These are phyloP conservation scores for Alloplasta piceator DNA, from an alignment of 2,888 invertebrate species.

Conservation along the genomic window DNA sequence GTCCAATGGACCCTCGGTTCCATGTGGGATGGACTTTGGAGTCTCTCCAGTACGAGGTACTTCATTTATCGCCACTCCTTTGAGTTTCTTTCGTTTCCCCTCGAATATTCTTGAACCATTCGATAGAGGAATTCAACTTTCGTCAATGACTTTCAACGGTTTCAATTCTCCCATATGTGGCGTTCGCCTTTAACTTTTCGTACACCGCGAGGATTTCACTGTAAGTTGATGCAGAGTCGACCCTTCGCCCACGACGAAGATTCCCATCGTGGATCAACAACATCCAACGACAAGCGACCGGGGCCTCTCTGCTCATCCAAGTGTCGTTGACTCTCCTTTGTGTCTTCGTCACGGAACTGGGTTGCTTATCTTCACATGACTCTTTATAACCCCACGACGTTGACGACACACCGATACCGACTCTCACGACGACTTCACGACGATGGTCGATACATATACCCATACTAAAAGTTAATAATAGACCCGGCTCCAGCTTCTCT, in stretches of 20 bases:
- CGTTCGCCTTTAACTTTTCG: background rate
- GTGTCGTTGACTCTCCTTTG: constrained; percentile 65
- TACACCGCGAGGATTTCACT: background rate
- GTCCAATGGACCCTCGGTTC: too few relatives aligned
- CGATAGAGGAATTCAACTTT: too few relatives aligned
- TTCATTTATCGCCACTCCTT: too few relatives aligned
- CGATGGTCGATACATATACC: constrained; percentile 58
- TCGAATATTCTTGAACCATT: too few relatives aligned
- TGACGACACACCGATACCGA: constrained; percentile 32
- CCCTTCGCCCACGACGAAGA: background rate
- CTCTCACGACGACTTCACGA: constrained; percentile 53
- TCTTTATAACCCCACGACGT: constrained; percentile 1
- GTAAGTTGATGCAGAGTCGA: constrained; percentile 7
- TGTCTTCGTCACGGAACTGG: constrained; percentile 63
- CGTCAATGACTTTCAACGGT: too few relatives aligned
- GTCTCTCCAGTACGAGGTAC: too few relatives aligned
- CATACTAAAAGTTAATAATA: constrained; percentile 59
- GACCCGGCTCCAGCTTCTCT: constrained; percentile 59
- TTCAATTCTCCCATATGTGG: too few relatives aligned
- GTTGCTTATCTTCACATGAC: constrained; percentile 56
- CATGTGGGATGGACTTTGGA: background rate
- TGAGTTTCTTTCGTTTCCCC: too few relatives aligned
- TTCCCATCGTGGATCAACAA: constrained; percentile 42
- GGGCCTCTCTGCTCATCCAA: constrained; percentile 33
- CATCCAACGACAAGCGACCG: constrained; percentile 25